Conservation (phyloP, 2,797 vertebrate genomes). For the Molossus alvarezi region DNA sequence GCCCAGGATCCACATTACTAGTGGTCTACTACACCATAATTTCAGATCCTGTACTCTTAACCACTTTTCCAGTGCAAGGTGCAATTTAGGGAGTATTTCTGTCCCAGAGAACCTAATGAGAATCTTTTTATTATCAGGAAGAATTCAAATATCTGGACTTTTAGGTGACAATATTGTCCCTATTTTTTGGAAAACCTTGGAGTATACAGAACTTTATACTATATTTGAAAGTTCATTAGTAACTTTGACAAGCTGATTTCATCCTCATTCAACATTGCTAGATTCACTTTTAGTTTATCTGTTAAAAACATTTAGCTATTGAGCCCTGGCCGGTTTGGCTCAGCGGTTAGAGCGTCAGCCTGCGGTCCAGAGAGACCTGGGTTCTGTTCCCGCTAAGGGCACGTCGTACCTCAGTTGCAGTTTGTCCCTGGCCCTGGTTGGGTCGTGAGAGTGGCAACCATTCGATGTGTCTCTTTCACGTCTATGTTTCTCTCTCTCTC, state of each 20-base stretch:
- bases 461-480: no score
- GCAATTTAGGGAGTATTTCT: neutral
- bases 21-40: neutral
- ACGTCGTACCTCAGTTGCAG: no score
- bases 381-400: no score
- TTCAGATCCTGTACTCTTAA: neutral
- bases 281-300: neutral
- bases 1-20: neutral
- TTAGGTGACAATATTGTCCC: neutral
- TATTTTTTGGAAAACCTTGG: slow-evolving; percentile 38
- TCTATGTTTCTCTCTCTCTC: no score
- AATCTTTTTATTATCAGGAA: neutral
- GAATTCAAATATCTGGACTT: neutral
- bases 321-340: no score
- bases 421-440: no score
- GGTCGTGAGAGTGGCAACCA: no score
- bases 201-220: neutral
- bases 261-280: neutral
- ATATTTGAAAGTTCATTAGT: slow-evolving; percentile 8
- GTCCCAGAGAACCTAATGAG: neutral
- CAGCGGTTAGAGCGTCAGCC: no score
- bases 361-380: no score
- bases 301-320: neutral
- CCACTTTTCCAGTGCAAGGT: neutral
- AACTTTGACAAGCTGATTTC: neutral